A percentile compares a stretch with the other conserved stretches of the same genome.
Evolutionary conservation across 2,113 vertebrate genomes (phyloP).

Genomic region (Mandrillus leucophaeus): DNA sequence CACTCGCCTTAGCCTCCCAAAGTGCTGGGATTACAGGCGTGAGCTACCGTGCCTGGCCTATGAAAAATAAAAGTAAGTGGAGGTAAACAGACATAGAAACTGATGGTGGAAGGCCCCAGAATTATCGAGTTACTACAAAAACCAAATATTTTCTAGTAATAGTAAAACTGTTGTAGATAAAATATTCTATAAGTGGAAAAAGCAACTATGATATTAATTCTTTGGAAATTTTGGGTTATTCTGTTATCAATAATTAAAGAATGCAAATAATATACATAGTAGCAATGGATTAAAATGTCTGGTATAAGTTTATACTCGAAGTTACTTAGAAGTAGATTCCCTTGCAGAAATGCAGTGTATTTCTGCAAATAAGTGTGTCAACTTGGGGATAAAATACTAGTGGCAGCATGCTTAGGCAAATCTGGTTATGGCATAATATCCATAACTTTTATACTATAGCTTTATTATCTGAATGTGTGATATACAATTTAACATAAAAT

Average conservation of each 20-base stretch:
- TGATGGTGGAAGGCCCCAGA: conserved; percentile 54
- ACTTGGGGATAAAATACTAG: not conserved
- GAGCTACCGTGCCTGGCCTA: too few species aligned
- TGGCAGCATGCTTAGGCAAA: not conserved
- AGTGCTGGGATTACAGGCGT: too few species aligned
- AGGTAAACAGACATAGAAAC: conserved; percentile 68
- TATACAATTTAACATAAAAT: not conserved
- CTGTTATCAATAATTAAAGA: conserved; percentile 41
- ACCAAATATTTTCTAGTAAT: conserved; percentile 25
- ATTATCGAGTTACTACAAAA: not conserved
- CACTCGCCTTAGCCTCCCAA: too few species aligned
- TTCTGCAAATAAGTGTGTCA: not conserved
- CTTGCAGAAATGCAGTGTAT: not conserved
- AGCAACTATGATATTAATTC: conserved; percentile 19
- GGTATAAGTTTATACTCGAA: not conserved
- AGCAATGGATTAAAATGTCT: conserved; percentile 15
- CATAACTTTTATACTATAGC: not conserved
- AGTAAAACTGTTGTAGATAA: not conserved
- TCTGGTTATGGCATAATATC: not conserved
- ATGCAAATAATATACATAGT: conserved; percentile 12
- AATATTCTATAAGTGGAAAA: conserved; percentile 43
- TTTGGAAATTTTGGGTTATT: not conserved
- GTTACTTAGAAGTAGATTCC: not conserved
- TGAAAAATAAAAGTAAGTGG: conserved; percentile 64
- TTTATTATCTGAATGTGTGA: not conserved